These are phyloP conservation scores for Cheilinus undulatus DNA, from an alignment of 2,113 vertebrate genomes.

Conservation along the genomic window DNA sequence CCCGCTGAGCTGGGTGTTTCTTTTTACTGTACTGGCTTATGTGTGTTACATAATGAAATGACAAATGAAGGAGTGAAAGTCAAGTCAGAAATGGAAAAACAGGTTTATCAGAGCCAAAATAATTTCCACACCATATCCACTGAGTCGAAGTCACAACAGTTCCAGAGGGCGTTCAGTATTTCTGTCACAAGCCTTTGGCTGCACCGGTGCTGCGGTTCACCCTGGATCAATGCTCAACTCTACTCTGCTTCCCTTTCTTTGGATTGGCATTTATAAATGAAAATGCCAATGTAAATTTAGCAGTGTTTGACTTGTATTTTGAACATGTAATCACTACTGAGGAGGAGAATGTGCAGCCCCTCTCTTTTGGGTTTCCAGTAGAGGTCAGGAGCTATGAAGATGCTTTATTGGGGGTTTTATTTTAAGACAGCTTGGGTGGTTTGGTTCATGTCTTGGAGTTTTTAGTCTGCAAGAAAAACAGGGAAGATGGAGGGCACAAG, in stretches of 20 bases:
- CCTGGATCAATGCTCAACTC: slow-evolving; percentile 44
- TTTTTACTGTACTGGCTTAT: slow-evolving; percentile 24
- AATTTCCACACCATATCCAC: slow-evolving; percentile 36
- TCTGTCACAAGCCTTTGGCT: slow-evolving; percentile 56
- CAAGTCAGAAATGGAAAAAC: slow-evolving; percentile 55
- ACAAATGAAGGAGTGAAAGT: slow-evolving; percentile 33
- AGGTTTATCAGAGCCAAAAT: slow-evolving; percentile 40
- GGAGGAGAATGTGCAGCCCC: slow-evolving; percentile 12
- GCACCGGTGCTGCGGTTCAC: slow-evolving; percentile 33
- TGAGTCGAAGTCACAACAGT: slow-evolving; percentile 24
- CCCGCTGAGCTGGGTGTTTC: slow-evolving; percentile 21
- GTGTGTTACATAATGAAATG: slow-evolving; percentile 56
- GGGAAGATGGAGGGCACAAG: neutral
- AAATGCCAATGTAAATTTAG: slow-evolving; percentile 24
- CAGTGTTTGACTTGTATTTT: slow-evolving; percentile 28
- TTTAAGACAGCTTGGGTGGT: neutral
- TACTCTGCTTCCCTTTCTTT: slow-evolving; percentile 51
- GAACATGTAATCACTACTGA: slow-evolving; percentile 18
- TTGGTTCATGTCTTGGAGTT: neutral
- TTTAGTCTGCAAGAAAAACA: slow-evolving; percentile 3
- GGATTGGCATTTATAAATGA: slow-evolving; percentile 26
- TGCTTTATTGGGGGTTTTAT: neutral
- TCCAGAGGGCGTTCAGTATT: slow-evolving; percentile 51
- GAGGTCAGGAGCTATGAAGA: slow-evolving; percentile 8
- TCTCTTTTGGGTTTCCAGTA: slow-evolving; percentile 3